Evolutionary conservation across 1,140 invertebrate species (phyloP).

Genomic region (Semibalanus balanoides): DNA sequence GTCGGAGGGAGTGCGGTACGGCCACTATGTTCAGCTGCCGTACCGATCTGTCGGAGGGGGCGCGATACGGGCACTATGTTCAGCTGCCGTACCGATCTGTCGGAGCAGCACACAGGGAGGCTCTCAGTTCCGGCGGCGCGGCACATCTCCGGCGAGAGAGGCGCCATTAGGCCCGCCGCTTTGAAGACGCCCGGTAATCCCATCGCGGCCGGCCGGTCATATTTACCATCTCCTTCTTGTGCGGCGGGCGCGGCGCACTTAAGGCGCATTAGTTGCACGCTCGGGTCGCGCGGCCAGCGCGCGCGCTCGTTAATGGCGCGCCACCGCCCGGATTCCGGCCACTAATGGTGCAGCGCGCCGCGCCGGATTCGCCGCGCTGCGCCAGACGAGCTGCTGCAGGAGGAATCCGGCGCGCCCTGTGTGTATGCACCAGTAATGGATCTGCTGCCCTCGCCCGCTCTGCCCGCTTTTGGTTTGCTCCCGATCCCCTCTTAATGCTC

Average conservation of each 20-base stretch:
- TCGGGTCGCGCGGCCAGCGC: not conserved
- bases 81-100: no score
- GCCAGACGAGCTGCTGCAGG: not conserved
- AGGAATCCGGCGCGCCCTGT: no score
- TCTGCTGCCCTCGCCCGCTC: no score
- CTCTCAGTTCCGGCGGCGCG: no score
- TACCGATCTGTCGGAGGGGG: no score
- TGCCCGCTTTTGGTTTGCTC: no score
- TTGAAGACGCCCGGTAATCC: not conserved
- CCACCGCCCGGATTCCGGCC: not conserved
- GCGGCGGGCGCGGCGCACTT: not conserved
- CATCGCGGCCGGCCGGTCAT: not conserved
- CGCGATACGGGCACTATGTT: no score
- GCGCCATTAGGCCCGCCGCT: not conserved
- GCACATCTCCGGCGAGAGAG: not conserved
- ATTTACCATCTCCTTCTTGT: not conserved
- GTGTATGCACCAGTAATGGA: not conserved
- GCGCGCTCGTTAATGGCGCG: not conserved
- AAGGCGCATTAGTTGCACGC: not conserved
- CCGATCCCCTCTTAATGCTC: no score
- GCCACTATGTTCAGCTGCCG: no score
- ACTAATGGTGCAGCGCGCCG: not conserved
- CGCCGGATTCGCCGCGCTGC: not conserved
- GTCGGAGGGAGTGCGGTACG: no score
- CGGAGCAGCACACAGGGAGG: no score